These are phyloP conservation scores for Cheilosia urbana DNA, from an alignment of 2,888 invertebrate genomes.

Conservation along the genomic window DNA sequence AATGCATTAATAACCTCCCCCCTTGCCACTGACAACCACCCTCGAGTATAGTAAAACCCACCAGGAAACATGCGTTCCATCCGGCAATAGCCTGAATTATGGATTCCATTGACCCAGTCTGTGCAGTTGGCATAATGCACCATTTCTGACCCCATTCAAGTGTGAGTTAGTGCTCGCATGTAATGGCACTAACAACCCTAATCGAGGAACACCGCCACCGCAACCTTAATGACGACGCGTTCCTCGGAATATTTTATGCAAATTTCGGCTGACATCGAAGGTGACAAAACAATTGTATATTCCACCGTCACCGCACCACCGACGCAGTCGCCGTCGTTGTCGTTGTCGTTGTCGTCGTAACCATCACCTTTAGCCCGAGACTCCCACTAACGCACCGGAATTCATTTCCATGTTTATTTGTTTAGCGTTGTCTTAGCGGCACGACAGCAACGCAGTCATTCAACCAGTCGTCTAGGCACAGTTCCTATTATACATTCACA, in stretches of 20 bases:
- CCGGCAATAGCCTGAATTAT: constrained; percentile 57
- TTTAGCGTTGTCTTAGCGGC: constrained; percentile 41
- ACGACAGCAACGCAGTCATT: neutral
- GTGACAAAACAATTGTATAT: constrained; percentile 74
- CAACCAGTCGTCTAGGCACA: neutral
- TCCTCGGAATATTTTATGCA: constrained; percentile 72
- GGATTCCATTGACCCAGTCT: constrained; percentile 69
- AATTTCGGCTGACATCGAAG: constrained; percentile 72
- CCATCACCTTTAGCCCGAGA: constrained; percentile 48
- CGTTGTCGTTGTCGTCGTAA: neutral
- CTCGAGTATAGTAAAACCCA: constrained; percentile 20
- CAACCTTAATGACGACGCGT: constrained; percentile 69
- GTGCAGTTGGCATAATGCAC: constrained; percentile 70
- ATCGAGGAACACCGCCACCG: constrained; percentile 56
- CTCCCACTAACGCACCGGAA: constrained; percentile 75
- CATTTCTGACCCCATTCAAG: constrained; percentile 67
- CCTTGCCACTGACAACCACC: neutral
- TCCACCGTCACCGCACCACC: constrained; percentile 38
- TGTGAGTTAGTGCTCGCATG: constrained; percentile 54
- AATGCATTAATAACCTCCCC: neutral
- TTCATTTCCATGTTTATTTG: constrained; percentile 73
- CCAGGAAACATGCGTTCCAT: constrained; percentile 53
- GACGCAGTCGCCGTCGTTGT: neutral
- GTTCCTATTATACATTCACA: constrained; percentile 65
- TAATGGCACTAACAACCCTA: constrained; percentile 42